A percentile compares a stretch with the other conserved stretches of the same genome.
Evolutionary conservation across 2,113 vertebrate genomes (phyloP).

Genomic region (Bungarus multicinctus): DNA sequence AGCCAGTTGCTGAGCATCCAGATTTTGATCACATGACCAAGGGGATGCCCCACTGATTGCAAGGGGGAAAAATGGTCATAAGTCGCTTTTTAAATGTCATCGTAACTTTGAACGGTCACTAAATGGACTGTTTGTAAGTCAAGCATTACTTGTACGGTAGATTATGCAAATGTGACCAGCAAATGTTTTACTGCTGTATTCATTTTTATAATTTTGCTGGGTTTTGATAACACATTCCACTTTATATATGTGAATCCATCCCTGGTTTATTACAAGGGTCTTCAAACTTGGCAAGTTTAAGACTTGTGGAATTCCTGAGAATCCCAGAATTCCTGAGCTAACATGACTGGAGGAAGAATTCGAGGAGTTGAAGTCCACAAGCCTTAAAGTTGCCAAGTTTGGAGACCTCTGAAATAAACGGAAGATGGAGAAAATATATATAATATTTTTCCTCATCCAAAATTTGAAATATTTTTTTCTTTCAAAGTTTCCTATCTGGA

Average conservation of each 20-base stretch:
- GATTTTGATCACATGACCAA: neutral
- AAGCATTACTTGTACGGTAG: neutral
- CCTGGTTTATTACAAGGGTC: neutral
- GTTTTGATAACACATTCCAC: neutral
- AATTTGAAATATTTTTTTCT: neutral
- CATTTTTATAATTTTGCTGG: neutral
- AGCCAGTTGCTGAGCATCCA: neutral
- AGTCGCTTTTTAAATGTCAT: neutral
- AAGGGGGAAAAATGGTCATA: neutral
- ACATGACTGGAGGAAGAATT: too few relatives aligned
- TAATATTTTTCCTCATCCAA: neutral
- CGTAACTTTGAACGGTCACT: neutral
- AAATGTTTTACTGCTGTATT: neutral
- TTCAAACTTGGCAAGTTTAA: too few relatives aligned
- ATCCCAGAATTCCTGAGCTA: too few relatives aligned
- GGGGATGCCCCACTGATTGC: neutral
- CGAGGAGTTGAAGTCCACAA: too few relatives aligned
- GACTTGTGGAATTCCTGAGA: too few relatives aligned
- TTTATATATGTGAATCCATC: neutral
- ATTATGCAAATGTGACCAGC: neutral
- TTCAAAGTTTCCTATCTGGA: conserved; percentile 86
- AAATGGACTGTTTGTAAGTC: neutral
- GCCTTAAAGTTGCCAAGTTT: too few relatives aligned
- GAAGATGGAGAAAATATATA: neutral
- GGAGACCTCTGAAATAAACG: neutral